Conservation (phyloP, 2,113 vertebrate species). For the Enhydra lutris region DNA sequence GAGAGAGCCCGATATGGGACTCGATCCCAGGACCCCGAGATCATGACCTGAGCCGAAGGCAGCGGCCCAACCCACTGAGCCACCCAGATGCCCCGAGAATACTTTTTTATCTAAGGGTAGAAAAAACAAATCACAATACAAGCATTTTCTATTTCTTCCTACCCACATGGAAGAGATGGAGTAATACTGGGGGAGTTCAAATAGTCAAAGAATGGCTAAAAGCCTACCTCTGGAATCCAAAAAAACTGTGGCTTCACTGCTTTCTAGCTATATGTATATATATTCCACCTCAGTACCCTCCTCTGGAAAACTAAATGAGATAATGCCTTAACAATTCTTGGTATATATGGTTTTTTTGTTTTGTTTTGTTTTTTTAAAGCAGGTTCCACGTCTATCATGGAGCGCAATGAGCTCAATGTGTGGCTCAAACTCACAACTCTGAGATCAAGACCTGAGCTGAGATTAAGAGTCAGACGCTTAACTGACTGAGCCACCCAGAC, state of each 20-base stretch:
- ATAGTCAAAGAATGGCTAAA: background rate
- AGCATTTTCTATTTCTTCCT: background rate
- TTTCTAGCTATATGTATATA: background rate
- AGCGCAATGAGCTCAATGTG: background rate
- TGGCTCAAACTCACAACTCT: background rate
- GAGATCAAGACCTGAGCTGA: background rate
- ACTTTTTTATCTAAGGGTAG: background rate
- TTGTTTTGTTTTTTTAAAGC: background rate
- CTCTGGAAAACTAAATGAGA: background rate
- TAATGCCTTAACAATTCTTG: background rate
- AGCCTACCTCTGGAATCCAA: background rate
- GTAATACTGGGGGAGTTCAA: background rate
- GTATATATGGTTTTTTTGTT: background rate
- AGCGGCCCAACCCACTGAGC: no score
- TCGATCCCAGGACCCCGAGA: no score
- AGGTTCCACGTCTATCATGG: background rate
- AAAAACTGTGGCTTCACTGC: background rate
- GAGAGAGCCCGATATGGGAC: no score
- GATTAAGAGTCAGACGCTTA: background rate
- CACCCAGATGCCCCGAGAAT: background rate
- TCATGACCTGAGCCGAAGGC: no score
- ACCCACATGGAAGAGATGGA: background rate
- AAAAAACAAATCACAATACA: background rate
- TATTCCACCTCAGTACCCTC: background rate
- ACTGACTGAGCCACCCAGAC: background rate